phyloP scores from a whole-genome alignment of 2,888 invertebrate genomes.

The Pyrrhosoma nymphula region DNA sequence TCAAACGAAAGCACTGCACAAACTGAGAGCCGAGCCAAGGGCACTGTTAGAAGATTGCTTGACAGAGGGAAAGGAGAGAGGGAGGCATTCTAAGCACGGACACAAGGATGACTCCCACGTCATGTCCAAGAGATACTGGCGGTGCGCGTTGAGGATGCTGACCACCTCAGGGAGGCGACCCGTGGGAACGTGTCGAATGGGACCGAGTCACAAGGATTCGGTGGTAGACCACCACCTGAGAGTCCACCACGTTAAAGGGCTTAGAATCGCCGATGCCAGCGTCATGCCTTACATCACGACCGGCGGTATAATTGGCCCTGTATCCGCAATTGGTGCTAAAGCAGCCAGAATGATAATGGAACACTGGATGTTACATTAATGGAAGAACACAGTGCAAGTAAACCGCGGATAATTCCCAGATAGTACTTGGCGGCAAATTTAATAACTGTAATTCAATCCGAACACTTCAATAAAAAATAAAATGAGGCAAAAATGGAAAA shows the following conservation, averaged over 20 bases:
- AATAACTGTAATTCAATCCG: too few species aligned
- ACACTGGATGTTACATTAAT: not conserved
- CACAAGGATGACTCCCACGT: constrained; percentile 69
- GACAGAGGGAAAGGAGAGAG: too few species aligned
- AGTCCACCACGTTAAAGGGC: constrained; percentile 73
- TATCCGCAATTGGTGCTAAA: constrained; percentile 75
- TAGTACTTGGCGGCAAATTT: too few species aligned
- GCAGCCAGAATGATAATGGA: constrained; percentile 72
- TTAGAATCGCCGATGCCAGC: constrained; percentile 76
- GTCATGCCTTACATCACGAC: constrained; percentile 75
- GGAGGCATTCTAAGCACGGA: not conserved
- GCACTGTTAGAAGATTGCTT: not conserved
- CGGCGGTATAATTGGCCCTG: constrained; percentile 75
- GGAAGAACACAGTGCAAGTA: not conserved
- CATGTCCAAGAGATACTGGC: constrained; percentile 72
- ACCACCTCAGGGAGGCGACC: constrained; percentile 69
- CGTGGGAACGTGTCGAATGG: constrained; percentile 75
- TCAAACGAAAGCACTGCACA: not conserved
- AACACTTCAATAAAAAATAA: too few species aligned
- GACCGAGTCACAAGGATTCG: constrained; percentile 72
- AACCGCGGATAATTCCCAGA: too few species aligned
- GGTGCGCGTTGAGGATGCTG: constrained; percentile 68
- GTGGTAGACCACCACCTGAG: constrained; percentile 74
- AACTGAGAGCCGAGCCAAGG: not conserved
- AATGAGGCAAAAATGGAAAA: too few species aligned